A percentile compares a stretch with the other conserved stretches of the same genome.
phyloP scores from a whole-genome alignment of 2,113 vertebrate genomes.

The Myanophis thanlyinensis region DNA sequence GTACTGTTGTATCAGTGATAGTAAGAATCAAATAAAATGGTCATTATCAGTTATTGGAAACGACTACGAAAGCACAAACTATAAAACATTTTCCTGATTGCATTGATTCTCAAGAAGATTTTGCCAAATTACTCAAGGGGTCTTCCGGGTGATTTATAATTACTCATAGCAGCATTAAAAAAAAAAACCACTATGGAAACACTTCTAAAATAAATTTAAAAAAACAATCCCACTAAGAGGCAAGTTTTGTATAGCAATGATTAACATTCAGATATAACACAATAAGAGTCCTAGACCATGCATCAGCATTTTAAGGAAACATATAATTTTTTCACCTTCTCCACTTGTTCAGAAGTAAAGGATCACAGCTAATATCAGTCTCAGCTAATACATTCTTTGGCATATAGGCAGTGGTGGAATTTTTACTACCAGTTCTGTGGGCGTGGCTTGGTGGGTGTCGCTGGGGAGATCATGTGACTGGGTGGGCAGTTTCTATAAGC shows the following conservation, averaged over 20 bases:
- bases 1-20: neutral
- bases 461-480: no score
- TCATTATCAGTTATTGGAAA: neutral
- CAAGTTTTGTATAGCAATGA: neutral
- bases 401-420: no score
- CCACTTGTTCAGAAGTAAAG: neutral
- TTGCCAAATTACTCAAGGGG: neutral
- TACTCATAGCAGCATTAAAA: neutral
- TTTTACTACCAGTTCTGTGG: no score
- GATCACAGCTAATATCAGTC: neutral
- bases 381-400: neutral
- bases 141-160: neutral
- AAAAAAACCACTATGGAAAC: neutral
- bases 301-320: neutral
- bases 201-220: neutral
- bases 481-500: no score
- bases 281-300: neutral
- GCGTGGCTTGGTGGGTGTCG: no score
- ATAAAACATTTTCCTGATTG: neutral
- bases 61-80: neutral
- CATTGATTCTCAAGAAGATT: neutral
- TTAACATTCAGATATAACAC: neutral
- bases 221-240: neutral
- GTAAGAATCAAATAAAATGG: neutral
- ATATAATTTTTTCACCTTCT: neutral